A percentile compares a stretch with the other conserved stretches of the same genome.
These are phyloP conservation scores for Panonychus citri DNA, from an alignment of 1,140 invertebrate genomes.

Conservation along the genomic window DNA sequence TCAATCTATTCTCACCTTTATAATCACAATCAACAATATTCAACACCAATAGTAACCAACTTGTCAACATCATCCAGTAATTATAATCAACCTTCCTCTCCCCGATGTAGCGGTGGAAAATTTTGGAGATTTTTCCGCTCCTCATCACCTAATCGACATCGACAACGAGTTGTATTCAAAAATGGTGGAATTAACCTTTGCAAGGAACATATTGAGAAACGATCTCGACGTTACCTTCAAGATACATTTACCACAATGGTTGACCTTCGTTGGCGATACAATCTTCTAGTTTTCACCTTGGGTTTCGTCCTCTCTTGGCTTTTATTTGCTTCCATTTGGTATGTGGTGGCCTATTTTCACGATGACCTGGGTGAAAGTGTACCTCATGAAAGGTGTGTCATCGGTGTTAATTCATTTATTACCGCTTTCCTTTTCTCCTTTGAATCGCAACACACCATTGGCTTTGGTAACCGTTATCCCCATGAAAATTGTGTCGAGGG, in stretches of 20 bases:
- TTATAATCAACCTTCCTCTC: too few relatives aligned
- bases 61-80: too few relatives aligned
- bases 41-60: too few relatives aligned
- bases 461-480: constrained; percentile 39
- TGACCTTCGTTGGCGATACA: constrained; percentile 98
- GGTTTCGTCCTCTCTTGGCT: constrained; percentile 80
- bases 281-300: constrained; percentile 66
- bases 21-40: too few relatives aligned
- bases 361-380: constrained; percentile 56
- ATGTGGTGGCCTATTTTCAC: constrained; percentile 68
- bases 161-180: constrained; percentile 69
- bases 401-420: constrained; percentile 52
- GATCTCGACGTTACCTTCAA: constrained; percentile 50
- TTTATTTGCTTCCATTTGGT: constrained; percentile 73
- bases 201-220: constrained; percentile 68
- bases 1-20: too few relatives aligned
- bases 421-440: constrained; percentile 75
- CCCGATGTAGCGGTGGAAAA: too few relatives aligned
- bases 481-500: constrained; percentile 89
- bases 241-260: constrained; percentile 20
- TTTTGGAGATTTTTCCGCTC: too few relatives aligned
- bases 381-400: constrained; percentile 30
- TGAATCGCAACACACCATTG: constrained; percentile 75
- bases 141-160: constrained; percentile 35
- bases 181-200: constrained; percentile 81